Evolutionary conservation across 2,888 invertebrate species (phyloP).

Genomic region (Caenorhabditis afra): DNA sequence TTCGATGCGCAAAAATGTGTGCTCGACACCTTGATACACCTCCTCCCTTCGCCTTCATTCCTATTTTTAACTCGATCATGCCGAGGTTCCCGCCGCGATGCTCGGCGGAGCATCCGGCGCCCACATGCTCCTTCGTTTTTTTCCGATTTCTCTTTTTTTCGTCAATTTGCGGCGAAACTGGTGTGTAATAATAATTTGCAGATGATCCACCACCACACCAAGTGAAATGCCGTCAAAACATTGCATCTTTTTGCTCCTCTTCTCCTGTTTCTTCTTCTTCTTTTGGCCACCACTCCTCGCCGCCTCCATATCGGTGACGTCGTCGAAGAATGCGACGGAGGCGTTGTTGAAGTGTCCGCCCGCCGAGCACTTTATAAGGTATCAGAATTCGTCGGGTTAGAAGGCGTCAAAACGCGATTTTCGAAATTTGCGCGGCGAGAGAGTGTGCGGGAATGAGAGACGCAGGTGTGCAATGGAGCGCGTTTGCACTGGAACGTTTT

Average conservation of each 20-base stretch:
- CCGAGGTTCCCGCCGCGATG: too few relatives aligned
- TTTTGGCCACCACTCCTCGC: too few relatives aligned
- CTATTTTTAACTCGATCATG: neutral
- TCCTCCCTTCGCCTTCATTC: too few relatives aligned
- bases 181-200: constrained; percentile 47
- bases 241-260: constrained; percentile 37
- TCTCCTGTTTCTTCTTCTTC: constrained; percentile 22
- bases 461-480: too few relatives aligned
- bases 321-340: constrained; percentile 52
- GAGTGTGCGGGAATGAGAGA: too few relatives aligned
- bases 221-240: constrained; percentile 21
- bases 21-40: constrained; percentile 40
- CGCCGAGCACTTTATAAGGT: constrained; percentile 73
- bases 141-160: neutral
- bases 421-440: too few relatives aligned
- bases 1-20: constrained; percentile 33
- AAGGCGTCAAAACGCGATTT: too few relatives aligned
- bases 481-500: too few relatives aligned
- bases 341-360: constrained; percentile 73
- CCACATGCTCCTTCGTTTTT: neutral
- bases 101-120: neutral
- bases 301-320: constrained; percentile 29
- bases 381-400: too few relatives aligned
- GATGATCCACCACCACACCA: constrained; percentile 43
- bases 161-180: neutral